Evolutionary conservation across 2,113 vertebrate genomes (phyloP), one percentile per base, ranked within the genome.

Genomic region (Saguinus imperator): DNA sequence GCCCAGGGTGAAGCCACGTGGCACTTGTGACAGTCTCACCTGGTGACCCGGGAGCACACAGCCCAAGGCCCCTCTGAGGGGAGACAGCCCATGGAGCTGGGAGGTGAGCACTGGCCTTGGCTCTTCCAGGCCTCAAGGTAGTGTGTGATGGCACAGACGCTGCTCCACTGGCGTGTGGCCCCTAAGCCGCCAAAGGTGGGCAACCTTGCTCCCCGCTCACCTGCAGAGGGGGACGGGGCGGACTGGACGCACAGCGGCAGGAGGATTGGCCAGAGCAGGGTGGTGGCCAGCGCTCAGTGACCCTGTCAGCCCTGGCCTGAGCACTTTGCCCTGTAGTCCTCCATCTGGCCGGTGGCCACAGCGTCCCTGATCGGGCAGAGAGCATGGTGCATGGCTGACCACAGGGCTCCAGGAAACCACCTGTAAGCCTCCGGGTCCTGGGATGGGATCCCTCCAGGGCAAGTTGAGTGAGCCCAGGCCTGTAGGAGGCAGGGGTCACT

Each of bases 311-410:
- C 43, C 10, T 4, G 20, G 5, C 68, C 61, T 40, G 50, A 29
- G 50, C 13, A 18, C 50, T 3, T 1, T 1, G n/a, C 57, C 3
- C 1, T 4, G 2, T 10, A 0, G 2, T 14, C 52, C n/a, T 3
- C 58, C 93, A 85, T 79, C 2, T 0, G 1, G 81, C 40, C 6
- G 8, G 25, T 61, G 8, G 43, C 75, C 12, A 17, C 50, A 13
- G 16, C 3, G 4, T 25, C 21, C 6, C 1, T 5, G 1, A n/a
- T 25, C 0, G 29, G 43, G 61, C 11, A 4, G 8, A 3, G 40
- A 0, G 21, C 12, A 0, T 10, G 1, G 40, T 29, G 5, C 14
- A 20, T 2, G 43, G 18, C 52, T 45, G 29, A 11, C 64, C 25
- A 1, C 6, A 8, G 37, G 23, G 14, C 8, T 29, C 61, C 2